Evolutionary conservation across 1,140 invertebrate species (phyloP).

Genomic region (Scaptomyza graminum): DNA sequence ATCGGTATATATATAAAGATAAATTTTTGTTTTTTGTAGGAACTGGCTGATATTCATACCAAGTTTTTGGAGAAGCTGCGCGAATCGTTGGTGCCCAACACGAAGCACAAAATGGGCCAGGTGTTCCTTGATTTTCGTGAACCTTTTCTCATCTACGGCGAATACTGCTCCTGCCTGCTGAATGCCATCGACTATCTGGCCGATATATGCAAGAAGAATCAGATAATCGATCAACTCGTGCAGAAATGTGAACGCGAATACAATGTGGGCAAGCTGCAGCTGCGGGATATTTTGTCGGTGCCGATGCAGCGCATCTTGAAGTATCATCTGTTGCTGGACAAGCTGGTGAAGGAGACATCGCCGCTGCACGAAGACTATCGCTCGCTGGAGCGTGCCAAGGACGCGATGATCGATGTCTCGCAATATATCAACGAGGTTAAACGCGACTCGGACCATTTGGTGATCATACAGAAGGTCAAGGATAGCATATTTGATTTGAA

Average conservation of each 20-base stretch:
- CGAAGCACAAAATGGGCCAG: slow-evolving; percentile 86
- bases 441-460: slow-evolving; percentile 95
- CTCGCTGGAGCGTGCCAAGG: slow-evolving; percentile 93
- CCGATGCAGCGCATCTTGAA: slow-evolving; percentile 99
- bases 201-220: slow-evolving; percentile 88
- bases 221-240: slow-evolving; percentile 78
- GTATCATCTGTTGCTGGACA: slow-evolving; percentile 96
- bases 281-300: slow-evolving; percentile 97
- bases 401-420: slow-evolving; percentile 98
- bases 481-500: slow-evolving; percentile 92
- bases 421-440: slow-evolving; percentile 99
- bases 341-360: slow-evolving; percentile 95
- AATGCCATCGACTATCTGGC: slow-evolving; percentile 91
- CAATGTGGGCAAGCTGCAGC: slow-evolving; percentile 97
- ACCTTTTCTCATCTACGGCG: slow-evolving; percentile 96
- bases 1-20: background rate
- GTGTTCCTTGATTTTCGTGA: slow-evolving; percentile 96
- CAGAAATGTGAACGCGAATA: slow-evolving; percentile 95
- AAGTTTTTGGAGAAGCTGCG: slow-evolving; percentile 92
- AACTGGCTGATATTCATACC: slow-evolving; percentile 93
- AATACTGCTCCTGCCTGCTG: slow-evolving; percentile 97
- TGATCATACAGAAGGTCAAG: slow-evolving; percentile 96
- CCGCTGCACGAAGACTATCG: slow-evolving; percentile 93
- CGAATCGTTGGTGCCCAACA: slow-evolving; percentile 87
- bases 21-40: slow-evolving; percentile 85